Evolutionary conservation across 1,140 invertebrate genomes (phyloP).

Genomic region (Lordiphosa clarofinis): DNA sequence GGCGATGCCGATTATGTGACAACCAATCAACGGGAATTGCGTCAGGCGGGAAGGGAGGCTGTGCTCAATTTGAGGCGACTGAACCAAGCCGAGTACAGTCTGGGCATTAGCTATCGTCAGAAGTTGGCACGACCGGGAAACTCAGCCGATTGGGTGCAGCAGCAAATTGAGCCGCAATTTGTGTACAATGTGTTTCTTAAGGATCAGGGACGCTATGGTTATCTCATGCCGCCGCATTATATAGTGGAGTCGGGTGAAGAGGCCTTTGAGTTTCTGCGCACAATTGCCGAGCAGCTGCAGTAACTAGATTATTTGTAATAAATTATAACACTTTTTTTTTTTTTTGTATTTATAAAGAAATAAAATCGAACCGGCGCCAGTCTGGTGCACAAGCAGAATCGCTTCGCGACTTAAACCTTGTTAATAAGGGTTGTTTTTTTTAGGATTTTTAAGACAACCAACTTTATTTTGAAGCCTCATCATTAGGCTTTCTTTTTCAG

Average conservation of each 20-base stretch:
- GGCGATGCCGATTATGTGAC: slow-evolving; percentile 70
- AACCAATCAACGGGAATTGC: slow-evolving; percentile 53
- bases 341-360: neutral
- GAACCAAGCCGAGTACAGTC: slow-evolving; percentile 68
- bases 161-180: slow-evolving; percentile 84
- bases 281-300: slow-evolving; percentile 81
- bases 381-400: too few relatives aligned
- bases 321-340: neutral
- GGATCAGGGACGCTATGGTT: slow-evolving; percentile 88
- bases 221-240: slow-evolving; percentile 87
- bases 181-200: slow-evolving; percentile 90
- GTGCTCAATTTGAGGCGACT: slow-evolving; percentile 59
- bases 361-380: too few relatives aligned
- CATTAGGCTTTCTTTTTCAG: too few relatives aligned
- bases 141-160: slow-evolving; percentile 87
- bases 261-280: slow-evolving; percentile 88
- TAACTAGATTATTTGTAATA: slow-evolving; percentile 23
- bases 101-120: slow-evolving; percentile 66
- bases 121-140: slow-evolving; percentile 80
- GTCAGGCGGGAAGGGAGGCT: slow-evolving; percentile 47
- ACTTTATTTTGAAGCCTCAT: too few relatives aligned
- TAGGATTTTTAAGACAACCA: too few relatives aligned
- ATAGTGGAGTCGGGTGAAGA: slow-evolving; percentile 89
- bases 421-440: too few relatives aligned
- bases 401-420: too few relatives aligned